Base-by-base conservation (phyloP, 2,888 invertebrate species). In the Ctenicera cuprea region DNA sequence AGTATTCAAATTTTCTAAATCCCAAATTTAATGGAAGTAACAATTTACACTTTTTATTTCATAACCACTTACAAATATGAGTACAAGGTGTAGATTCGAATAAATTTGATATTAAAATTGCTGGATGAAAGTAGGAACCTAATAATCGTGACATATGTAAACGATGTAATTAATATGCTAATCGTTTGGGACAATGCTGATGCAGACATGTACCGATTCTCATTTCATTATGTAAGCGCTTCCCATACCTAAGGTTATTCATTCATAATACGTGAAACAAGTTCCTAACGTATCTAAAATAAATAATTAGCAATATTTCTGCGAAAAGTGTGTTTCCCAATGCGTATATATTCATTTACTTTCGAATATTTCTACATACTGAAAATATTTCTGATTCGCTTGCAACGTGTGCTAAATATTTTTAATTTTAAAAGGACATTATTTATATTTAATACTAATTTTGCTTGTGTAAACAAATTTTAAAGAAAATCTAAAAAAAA, bases 201-300 rank as follows among this genome's bases (percentile, higher is more conserved):
- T 43, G 45, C 12, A 45, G 43, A 9, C 62, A 63, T 45, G 62
- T 63, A 63, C 62, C 4, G 62, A 63, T 63, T 63, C 62, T 30
- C 62, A 63, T 63, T n/a, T n/a, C 33, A 59, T 67, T 57, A 57
- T 57, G 67, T 52, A 62, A 70, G 50, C 20, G 48, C 52, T 70
- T 70, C 62, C 52, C 63, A 70, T 70, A 16, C 4, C 9, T 37
- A 20, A 20, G 48, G 54, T 70, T 54, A 63, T 63, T 54, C 54
- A 70, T 70, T 63, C 63, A 52, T 62, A 62, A 43, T 22, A 63
- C 52, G 54, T 41, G 33, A 69, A 70, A 70, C 43, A 18, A 52
- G 63, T 70, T 63, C 54, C 48, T 70, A 57, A 43, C 54, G 20
- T 43, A 70, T 70, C 52, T 43, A 30, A 43, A 11, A 69, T 69